Evolutionary conservation across 1,140 invertebrate genomes (phyloP).

Genomic region (Drosophila nannoptera): DNA sequence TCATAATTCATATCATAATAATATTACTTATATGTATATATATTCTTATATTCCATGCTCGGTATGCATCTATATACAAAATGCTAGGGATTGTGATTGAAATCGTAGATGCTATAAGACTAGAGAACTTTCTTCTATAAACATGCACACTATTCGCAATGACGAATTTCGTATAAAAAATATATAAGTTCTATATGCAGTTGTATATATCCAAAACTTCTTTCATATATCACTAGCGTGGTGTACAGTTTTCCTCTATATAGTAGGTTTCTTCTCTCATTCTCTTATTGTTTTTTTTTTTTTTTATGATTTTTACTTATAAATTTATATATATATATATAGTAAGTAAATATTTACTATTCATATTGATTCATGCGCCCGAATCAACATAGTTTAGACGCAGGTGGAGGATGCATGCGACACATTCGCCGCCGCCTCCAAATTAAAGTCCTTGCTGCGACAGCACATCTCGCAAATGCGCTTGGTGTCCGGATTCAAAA

Average conservation of each 20-base stretch:
- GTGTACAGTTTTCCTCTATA: constrained; percentile 30
- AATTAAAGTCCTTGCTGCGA: constrained; percentile 80
- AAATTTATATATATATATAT: neutral
- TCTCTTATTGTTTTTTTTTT: too few species aligned
- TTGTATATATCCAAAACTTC: constrained; percentile 34
- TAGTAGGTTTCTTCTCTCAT: neutral
- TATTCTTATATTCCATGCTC: constrained; percentile 7
- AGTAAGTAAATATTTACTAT: constrained; percentile 3
- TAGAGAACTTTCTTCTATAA: constrained; percentile 36
- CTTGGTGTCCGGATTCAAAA: constrained; percentile 81
- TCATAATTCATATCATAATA: constrained; percentile 48
- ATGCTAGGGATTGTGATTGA: constrained; percentile 19
- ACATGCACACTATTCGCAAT: constrained; percentile 41
- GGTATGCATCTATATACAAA: constrained; percentile 6
- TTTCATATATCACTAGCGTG: constrained; percentile 47
- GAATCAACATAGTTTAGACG: constrained; percentile 47
- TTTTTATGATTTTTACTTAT: neutral
- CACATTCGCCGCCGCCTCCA: constrained; percentile 61
- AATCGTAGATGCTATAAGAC: constrained; percentile 41
- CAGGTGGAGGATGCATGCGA: constrained; percentile 71
- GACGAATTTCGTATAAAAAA: constrained; percentile 48
- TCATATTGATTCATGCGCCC: neutral
- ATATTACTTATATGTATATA: constrained; percentile 19
- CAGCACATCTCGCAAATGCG: constrained; percentile 88
- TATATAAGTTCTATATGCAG: constrained; percentile 34